Evolutionary conservation across 2,113 vertebrate species (phyloP).

Genomic region (Pedionomus torquatus): DNA sequence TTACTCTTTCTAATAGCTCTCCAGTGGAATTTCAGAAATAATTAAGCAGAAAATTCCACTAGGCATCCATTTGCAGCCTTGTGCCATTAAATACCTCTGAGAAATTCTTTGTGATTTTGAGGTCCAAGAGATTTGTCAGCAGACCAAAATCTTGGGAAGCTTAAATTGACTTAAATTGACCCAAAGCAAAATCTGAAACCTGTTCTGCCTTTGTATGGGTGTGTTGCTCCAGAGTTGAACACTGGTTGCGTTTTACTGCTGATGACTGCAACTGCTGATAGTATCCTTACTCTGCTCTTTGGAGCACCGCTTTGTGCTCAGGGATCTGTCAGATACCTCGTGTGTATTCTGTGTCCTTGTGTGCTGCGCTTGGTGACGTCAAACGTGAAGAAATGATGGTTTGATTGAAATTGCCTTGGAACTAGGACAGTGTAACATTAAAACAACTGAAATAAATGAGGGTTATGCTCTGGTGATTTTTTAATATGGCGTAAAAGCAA

Average conservation of each 20-base stretch:
- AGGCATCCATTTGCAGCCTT: background rate
- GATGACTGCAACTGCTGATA: background rate
- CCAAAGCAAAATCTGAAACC: background rate
- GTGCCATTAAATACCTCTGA: background rate
- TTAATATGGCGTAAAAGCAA: accelerated
- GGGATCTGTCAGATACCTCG: background rate
- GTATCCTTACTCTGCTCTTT: background rate
- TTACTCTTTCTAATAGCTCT: background rate
- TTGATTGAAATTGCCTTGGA: background rate
- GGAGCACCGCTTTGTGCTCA: background rate
- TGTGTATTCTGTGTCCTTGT: background rate
- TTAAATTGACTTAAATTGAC: background rate
- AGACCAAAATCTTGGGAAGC: background rate
- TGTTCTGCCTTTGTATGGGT: background rate
- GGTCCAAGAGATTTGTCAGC: background rate
- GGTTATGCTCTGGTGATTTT: background rate
- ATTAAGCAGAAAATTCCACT: background rate
- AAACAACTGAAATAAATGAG: background rate
- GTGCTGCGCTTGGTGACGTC: background rate
- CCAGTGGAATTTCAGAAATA: background rate
- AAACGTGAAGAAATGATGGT: background rate
- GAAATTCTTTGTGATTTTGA: background rate
- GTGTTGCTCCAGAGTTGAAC: background rate
- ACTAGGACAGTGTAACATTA: background rate
- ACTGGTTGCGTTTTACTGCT: background rate